These are phyloP conservation scores for Carcharodon carcharias DNA, from an alignment of 2,797 vertebrate genomes.

Conservation along the genomic window DNA sequence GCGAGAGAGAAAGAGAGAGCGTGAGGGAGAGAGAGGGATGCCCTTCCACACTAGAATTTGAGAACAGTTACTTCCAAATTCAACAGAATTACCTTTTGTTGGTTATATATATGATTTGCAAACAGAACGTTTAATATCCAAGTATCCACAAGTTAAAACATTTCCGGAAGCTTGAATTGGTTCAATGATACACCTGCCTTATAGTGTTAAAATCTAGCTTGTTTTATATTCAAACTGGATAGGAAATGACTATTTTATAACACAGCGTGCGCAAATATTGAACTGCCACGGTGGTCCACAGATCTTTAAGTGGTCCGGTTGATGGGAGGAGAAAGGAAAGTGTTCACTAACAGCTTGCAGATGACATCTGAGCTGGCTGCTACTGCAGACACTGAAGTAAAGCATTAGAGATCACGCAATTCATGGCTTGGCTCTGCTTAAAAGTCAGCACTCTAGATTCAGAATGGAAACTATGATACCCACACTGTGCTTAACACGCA, in stretches of 20 bases:
- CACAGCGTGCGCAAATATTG: not conserved
- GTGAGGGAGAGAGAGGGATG: not conserved
- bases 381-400: not conserved
- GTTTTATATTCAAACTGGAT: not conserved
- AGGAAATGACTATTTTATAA: not conserved
- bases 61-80: too few species aligned
- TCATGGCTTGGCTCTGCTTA: conserved; percentile 10
- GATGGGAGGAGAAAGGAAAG: not conserved
- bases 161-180: not conserved
- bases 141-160: not conserved
- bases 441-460: conserved; percentile 9
- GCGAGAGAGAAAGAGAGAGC: too few species aligned
- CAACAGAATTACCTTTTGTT: too few species aligned
- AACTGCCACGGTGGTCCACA: not conserved
- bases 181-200: not conserved
- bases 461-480: conserved; percentile 28
- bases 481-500: not conserved
- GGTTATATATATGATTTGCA: not conserved
- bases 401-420: conserved; percentile 2
- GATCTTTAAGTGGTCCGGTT: not conserved
- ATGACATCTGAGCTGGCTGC: not conserved
- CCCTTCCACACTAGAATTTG: not conserved
- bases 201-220: not conserved
- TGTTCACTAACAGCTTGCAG: conserved; percentile 17
- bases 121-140: not conserved